Evolutionary conservation across 2,888 invertebrate genomes (phyloP), one percentile per base, ranked within the genome.

Genomic region (Limnephilus auricula): DNA sequence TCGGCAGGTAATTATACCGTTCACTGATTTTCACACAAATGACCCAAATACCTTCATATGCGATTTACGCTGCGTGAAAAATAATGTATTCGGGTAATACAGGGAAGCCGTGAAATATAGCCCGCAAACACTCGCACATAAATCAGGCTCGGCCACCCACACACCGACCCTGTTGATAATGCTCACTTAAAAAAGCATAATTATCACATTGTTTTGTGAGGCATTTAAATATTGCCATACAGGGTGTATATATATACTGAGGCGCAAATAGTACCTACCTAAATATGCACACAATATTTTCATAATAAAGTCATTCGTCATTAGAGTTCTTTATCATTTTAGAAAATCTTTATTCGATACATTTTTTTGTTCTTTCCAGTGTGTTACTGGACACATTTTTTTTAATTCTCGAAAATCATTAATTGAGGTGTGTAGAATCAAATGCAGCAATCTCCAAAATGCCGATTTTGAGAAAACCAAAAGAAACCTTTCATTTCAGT

Each of bases 151-250:
- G 50, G 50, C 65, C 84, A 84, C 84, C 84, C 84, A 84, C 84
- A 18, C 50, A 31, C 18, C 31, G 31, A 25, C 86, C 13, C 50
- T 32, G 65, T 86, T 86, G 86, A 86, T 86, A 86, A 86, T 86
- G 86, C 86, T 86, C 86, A 65, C 86, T 86, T 86, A 86, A 86
- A 86, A 86, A 86, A 65, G 89, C 82, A 89, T 89, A 80, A 89
- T 89, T 89, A 89, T 89, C 89, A 89, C 89, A 79, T 89, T 89
- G 89, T 89, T 89, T 79, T 89, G 89, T 30, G 45, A 50, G 30
- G 82, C 89, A 79, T 89, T 89, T 89, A 45, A 89, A 89, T 65
- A 25, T 9, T 25, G 25, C 25, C 25, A 65, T 25, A 65, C 65
- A 65, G 65, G 65, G 65, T 65, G 65, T n/a, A 2, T n/a, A n/a